Evolutionary conservation across 1,140 invertebrate species (phyloP).

Genomic region (Cheumatopsyche charites): DNA sequence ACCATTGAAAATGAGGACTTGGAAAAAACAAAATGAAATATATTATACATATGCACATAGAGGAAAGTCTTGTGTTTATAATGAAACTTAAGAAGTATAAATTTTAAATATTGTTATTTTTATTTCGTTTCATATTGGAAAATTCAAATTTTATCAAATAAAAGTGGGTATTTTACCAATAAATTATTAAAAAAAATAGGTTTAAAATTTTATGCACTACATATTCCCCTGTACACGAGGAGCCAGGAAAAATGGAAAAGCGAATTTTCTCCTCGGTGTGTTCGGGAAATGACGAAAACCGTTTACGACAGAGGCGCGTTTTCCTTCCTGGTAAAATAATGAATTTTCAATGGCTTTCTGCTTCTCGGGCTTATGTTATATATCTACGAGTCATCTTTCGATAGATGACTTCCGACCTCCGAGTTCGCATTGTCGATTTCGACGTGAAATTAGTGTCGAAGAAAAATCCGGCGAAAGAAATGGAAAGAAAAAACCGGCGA

Average conservation of each 20-base stretch:
- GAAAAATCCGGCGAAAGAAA: neutral
- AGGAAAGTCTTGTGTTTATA: too few relatives aligned
- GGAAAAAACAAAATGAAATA: neutral
- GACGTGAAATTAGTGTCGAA: neutral
- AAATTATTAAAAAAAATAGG: too few relatives aligned
- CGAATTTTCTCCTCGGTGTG: constrained; percentile 2
- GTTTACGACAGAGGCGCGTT: constrained; percentile 26
- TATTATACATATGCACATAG: neutral
- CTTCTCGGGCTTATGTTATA: neutral
- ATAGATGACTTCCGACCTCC: neutral
- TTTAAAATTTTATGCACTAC: too few relatives aligned
- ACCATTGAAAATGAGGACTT: neutral
- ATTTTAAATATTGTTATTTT: too few relatives aligned
- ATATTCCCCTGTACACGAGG: too few relatives aligned
- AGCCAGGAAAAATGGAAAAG: constrained; percentile 14
- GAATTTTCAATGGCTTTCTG: constrained; percentile 31
- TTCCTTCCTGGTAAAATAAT: constrained; percentile 18
- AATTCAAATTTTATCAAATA: too few relatives aligned
- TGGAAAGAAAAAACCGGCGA: neutral
- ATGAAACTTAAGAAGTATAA: too few relatives aligned
- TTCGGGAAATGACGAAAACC: constrained; percentile 29
- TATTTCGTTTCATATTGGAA: too few relatives aligned
- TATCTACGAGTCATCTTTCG: too few relatives aligned
- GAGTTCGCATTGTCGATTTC: neutral
- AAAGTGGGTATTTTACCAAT: too few relatives aligned